Evolutionary conservation across 1,140 invertebrate species (phyloP).

Genomic region (Panulirus ornatus): DNA sequence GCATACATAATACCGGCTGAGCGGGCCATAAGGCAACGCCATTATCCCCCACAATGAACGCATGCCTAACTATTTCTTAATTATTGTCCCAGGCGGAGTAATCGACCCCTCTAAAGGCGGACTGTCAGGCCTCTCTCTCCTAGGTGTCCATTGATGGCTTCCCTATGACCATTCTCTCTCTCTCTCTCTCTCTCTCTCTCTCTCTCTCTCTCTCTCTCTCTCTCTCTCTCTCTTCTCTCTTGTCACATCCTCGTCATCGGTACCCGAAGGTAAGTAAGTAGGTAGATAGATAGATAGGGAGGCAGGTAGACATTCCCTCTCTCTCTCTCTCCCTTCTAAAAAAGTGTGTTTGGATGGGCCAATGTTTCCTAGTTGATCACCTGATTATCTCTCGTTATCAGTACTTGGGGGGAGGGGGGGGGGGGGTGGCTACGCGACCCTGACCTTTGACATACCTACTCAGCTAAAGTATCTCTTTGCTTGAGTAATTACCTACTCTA

Average conservation of each 20-base stretch:
- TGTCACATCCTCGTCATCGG: neutral
- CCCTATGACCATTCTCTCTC: neutral
- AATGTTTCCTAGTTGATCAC: no score
- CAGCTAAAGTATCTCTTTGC: no score
- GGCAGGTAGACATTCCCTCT: no score
- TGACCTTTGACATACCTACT: no score
- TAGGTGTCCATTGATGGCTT: neutral
- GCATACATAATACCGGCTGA: constrained; percentile 58
- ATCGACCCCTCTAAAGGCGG: constrained; percentile 10
- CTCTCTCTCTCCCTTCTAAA: no score
- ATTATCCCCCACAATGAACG: constrained; percentile 67
- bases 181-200: neutral
- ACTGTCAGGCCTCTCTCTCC: constrained; percentile 28
- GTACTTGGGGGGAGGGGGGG: no score
- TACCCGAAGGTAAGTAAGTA: no score
- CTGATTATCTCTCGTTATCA: no score
- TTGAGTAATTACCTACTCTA: no score
- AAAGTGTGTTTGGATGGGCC: no score
- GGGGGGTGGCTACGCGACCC: no score
- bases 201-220: neutral
- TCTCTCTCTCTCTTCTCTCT: neutral
- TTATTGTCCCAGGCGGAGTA: constrained; percentile 55
- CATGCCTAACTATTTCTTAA: constrained; percentile 71
- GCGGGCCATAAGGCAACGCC: constrained; percentile 50
- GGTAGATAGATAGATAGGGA: no score